Evolutionary conservation across 2,888 invertebrate species (phyloP).

Genomic region (Nephrotoma appendiculata): DNA sequence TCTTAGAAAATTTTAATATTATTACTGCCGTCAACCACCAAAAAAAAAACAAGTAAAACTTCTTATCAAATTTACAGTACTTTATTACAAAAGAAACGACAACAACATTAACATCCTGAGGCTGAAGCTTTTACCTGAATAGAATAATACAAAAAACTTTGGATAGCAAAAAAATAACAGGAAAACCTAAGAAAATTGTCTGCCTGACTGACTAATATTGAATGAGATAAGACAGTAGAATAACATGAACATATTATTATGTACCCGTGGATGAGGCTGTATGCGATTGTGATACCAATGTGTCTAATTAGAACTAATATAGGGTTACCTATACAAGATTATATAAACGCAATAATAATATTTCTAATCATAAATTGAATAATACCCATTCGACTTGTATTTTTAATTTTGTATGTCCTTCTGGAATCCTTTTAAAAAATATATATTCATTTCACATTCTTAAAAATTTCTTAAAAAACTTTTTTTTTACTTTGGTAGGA

Average conservation of each 20-base stretch:
- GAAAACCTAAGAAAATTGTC: not conserved
- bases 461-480: not conserved
- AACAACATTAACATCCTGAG: not conserved
- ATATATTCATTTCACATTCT: not conserved
- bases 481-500: not conserved
- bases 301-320: too few species aligned
- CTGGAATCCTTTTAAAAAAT: not conserved
- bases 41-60: not conserved
- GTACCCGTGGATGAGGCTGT: not conserved
- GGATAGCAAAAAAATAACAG: not conserved
- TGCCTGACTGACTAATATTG: not conserved
- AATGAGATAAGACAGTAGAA: not conserved
- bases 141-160: not conserved
- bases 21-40: not conserved
- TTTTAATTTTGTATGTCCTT: not conserved
- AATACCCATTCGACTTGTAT: not conserved
- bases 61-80: not conserved
- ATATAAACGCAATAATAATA: not conserved
- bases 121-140: not conserved
- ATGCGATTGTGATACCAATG: not conserved
- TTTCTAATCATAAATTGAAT: not conserved
- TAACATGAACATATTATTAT: not conserved
- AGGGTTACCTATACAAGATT: too few species aligned
- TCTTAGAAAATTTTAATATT: not conserved
- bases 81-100: not conserved